Evolutionary conservation across 2,113 vertebrate species (phyloP).

Genomic region (Mobula hypostoma): DNA sequence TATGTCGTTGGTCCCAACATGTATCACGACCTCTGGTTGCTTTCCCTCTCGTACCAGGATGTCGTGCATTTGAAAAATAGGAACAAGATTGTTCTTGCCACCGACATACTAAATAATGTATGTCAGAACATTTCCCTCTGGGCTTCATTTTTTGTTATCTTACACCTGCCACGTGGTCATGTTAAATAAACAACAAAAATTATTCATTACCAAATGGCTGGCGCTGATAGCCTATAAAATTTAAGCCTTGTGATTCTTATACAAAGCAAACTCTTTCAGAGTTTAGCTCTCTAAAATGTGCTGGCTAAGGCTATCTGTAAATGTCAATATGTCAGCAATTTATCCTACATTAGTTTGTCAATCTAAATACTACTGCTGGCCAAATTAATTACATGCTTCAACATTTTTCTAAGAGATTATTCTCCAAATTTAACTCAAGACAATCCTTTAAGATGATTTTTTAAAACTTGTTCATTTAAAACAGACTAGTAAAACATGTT

Average conservation of each 20-base stretch:
- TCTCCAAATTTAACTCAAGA: neutral
- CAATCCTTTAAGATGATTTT: too few species aligned
- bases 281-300: neutral
- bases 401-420: neutral
- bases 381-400: neutral
- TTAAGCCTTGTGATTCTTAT: neutral
- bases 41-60: too few species aligned
- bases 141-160: neutral
- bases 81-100: neutral
- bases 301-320: neutral
- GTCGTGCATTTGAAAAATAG: neutral
- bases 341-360: neutral
- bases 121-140: neutral
- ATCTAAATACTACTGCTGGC: neutral
- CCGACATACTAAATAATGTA: neutral
- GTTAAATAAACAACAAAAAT: neutral
- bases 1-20: too few species aligned
- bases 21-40: too few species aligned
- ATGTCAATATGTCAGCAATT: neutral
- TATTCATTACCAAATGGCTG: neutral
- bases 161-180: neutral
- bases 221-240: neutral
- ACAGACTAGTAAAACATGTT: neutral
- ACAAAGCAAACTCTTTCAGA: neutral
- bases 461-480: neutral